These are phyloP conservation scores for Agrochola lychnidis DNA, from an alignment of 2,888 invertebrate species.

Conservation along the genomic window DNA sequence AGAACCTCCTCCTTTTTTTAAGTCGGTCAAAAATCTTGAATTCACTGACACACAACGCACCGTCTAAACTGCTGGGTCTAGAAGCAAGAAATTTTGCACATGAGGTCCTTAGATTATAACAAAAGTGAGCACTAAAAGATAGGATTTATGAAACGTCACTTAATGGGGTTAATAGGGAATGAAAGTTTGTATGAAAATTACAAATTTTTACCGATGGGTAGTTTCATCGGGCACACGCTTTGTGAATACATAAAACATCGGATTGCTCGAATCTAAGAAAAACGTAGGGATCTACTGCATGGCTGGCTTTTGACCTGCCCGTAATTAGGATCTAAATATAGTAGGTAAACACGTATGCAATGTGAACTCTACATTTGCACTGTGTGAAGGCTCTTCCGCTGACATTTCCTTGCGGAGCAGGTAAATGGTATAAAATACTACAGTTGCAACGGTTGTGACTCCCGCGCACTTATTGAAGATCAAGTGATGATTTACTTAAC, in stretches of 20 bases:
- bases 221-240: background rate
- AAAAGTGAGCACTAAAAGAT: background rate
- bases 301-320: slow-evolving; percentile 4
- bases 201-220: background rate
- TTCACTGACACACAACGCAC: background rate
- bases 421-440: slow-evolving; percentile 43
- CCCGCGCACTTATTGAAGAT: slow-evolving; percentile 8
- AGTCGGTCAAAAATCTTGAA: background rate
- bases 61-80: background rate
- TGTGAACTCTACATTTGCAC: slow-evolving; percentile 46
- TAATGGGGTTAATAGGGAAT: background rate
- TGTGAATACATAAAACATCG: background rate
- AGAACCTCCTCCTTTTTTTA: too few species aligned
- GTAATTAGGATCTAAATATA: slow-evolving; percentile 37
- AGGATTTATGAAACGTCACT: background rate
- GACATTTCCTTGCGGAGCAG: slow-evolving; percentile 50
- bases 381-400: slow-evolving; percentile 66
- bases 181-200: background rate
- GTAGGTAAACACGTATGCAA: slow-evolving; percentile 40
- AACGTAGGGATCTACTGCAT: background rate
- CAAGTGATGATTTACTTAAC: slow-evolving; percentile 36
- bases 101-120: background rate
- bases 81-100: background rate
- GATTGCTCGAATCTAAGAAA: background rate
- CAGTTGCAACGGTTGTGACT: slow-evolving; percentile 20